Conservation (phyloP, 2,888 invertebrate species). For the Troides helena region DNA sequence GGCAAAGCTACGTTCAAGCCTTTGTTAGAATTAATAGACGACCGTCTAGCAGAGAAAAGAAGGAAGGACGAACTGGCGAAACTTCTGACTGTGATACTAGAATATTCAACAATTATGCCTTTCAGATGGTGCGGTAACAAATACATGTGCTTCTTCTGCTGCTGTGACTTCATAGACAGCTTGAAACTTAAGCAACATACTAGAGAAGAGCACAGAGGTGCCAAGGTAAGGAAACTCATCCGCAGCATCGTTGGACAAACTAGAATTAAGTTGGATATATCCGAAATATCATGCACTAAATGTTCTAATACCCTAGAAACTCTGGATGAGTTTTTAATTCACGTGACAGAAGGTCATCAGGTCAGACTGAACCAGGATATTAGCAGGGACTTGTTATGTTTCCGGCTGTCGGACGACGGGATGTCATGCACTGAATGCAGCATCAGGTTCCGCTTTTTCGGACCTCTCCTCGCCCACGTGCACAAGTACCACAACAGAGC, state of each 20-base stretch:
- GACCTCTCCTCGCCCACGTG: constrained; percentile 46
- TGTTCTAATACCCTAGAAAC: constrained; percentile 41
- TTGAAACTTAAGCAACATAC: constrained; percentile 43
- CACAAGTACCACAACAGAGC: constrained; percentile 45
- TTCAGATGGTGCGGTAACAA: constrained; percentile 47
- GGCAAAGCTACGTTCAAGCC: constrained; percentile 8
- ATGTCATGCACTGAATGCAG: constrained; percentile 53
- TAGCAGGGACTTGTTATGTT: constrained; percentile 40
- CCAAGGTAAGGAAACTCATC: constrained; percentile 41
- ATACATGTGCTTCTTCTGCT: constrained; percentile 49
- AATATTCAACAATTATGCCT: constrained; percentile 44
- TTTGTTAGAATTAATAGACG: constrained; percentile 6
- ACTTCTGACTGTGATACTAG: constrained; percentile 42
- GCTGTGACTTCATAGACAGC: constrained; percentile 38
- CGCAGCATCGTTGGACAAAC: constrained; percentile 34
- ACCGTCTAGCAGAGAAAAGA: constrained; percentile 33
- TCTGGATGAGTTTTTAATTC: constrained; percentile 45
- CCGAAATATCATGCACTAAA: constrained; percentile 47
- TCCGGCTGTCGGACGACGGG: constrained; percentile 46
- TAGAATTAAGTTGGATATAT: constrained; percentile 50
- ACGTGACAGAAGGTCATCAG: constrained; percentile 40
- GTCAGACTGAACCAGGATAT: constrained; percentile 36
- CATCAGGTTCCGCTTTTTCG: constrained; percentile 50
- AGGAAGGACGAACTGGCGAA: constrained; percentile 35
- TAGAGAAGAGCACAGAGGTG: constrained; percentile 41